phyloP scores from a whole-genome alignment of 2,888 invertebrate species.

The Drosophila phalerata region DNA sequence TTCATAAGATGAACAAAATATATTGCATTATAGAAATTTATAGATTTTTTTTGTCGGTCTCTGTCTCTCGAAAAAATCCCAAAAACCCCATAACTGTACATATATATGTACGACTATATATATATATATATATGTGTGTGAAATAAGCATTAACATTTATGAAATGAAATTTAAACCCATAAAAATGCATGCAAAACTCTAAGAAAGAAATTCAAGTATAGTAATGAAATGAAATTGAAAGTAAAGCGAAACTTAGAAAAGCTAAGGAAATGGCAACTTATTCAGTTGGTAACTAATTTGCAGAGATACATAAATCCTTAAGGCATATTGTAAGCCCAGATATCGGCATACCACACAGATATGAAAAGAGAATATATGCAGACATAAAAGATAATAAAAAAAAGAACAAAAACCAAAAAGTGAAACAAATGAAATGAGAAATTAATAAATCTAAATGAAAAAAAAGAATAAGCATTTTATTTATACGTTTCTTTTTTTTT shows the following conservation, averaged over 20 bases:
- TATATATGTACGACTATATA: conserved; percentile 34
- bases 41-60: conserved; percentile 30
- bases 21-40: conserved; percentile 22
- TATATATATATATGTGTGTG: conserved; percentile 58
- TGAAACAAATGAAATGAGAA: conserved; percentile 55
- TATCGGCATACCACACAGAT: conserved; percentile 41
- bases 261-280: conserved; percentile 13
- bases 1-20: conserved; percentile 26
- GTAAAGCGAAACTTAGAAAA: neutral
- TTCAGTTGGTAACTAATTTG: conserved; percentile 37
- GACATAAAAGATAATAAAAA: conserved; percentile 29
- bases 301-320: conserved; percentile 25
- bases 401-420: conserved; percentile 27
- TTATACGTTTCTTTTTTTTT: neutral
- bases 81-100: conserved; percentile 25
- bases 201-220: conserved; percentile 15
- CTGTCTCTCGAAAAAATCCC: conserved; percentile 22
- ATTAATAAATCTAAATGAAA: conserved; percentile 72
- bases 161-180: conserved; percentile 40
- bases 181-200: conserved; percentile 7
- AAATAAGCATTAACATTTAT: conserved; percentile 61
- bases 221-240: conserved; percentile 20
- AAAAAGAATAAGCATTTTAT: neutral
- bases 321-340: conserved; percentile 45
- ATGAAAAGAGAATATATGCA: conserved; percentile 37